Conservation (phyloP, 2,888 invertebrate genomes). For the Protonemura montana region DNA sequence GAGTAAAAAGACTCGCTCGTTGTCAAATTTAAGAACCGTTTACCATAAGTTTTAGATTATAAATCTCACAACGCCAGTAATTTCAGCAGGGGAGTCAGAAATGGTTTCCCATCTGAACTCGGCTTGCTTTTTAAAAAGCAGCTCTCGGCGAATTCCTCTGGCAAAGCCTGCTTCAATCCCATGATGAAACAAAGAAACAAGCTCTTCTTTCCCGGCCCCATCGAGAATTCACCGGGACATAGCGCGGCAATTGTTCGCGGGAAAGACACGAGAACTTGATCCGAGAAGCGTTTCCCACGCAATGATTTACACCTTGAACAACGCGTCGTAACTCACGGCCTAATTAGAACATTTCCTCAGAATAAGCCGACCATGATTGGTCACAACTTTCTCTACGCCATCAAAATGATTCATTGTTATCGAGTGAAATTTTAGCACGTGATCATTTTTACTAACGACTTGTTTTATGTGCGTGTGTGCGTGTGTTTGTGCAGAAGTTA, state of each 20-base stretch:
- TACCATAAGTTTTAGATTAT: no score
- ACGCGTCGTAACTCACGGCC: background rate
- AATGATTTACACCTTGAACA: background rate
- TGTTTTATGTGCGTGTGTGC: background rate
- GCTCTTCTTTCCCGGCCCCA: background rate
- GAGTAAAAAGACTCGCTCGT: no score
- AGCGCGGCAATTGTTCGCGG: background rate
- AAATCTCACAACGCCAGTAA: no score
- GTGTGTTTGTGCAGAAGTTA: background rate
- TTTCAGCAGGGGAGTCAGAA: no score
- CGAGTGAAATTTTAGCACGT: background rate
- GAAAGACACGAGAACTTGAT: background rate
- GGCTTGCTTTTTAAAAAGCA: no score
- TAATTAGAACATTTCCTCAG: background rate
- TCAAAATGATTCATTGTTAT: background rate
- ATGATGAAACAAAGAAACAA: constrained; percentile 12
- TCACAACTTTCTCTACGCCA: background rate
- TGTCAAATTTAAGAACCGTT: no score
- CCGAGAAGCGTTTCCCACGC: background rate
- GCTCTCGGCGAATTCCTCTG: no score
- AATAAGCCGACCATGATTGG: background rate
- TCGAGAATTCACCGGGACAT: no score
- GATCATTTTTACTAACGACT: background rate
- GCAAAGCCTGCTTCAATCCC: no score
- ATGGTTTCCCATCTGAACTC: no score